Percentiles rank a stretch among this genome's conserved stretches.
Evolutionary conservation across 2,113 vertebrate species (phyloP).

Genomic region (Prolemur simus): DNA sequence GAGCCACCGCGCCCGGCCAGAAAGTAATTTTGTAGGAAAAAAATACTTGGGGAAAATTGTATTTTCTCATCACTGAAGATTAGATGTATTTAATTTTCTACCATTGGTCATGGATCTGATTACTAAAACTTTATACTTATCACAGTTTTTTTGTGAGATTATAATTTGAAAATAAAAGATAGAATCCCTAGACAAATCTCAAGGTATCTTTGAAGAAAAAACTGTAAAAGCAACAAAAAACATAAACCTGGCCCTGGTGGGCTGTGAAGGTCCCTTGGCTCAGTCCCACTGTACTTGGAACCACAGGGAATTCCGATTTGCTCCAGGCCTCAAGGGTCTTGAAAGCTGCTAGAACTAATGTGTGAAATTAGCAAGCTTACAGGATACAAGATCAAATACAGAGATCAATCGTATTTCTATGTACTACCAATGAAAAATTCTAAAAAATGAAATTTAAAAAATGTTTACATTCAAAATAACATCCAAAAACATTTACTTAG

Average conservation of each 20-base stretch:
- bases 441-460: not conserved
- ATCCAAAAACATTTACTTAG: not conserved
- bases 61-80: not conserved
- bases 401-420: not conserved
- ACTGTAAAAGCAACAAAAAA: not conserved
- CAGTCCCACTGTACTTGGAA: not conserved
- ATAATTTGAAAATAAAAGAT: not conserved
- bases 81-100: constrained; percentile 23
- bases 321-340: not conserved
- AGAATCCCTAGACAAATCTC: not conserved
- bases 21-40: constrained; percentile 44
- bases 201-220: not conserved
- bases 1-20: too few species aligned
- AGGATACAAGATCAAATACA: not conserved
- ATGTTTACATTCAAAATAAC: not conserved
- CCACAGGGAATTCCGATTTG: not conserved
- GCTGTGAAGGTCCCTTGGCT: not conserved
- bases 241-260: not conserved
- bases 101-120: not conserved
- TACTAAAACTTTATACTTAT: not conserved
- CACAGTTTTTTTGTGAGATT: not conserved
- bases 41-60: constrained; percentile 24
- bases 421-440: not conserved
- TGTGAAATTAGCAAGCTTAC: not conserved
- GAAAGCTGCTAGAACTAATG: not conserved